Percentiles rank a stretch among this genome's conserved stretches.
phyloP scores from a whole-genome alignment of 2,797 vertebrate species.

The Ctenochaetus hawaiiensis region DNA sequence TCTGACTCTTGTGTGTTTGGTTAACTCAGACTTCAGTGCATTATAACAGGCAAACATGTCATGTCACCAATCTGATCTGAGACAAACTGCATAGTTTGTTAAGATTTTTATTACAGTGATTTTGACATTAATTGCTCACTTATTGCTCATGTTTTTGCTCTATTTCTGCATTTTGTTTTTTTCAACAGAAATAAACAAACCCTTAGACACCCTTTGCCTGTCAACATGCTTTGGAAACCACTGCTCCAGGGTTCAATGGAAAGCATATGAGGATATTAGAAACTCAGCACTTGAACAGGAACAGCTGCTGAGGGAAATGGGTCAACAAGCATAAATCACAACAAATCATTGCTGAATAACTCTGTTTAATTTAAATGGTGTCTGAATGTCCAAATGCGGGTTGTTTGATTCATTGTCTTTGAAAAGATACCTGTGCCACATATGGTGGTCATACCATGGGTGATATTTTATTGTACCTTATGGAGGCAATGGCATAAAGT shows the following conservation, averaged over 20 bases:
- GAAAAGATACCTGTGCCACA: background rate
- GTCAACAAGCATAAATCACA: background rate
- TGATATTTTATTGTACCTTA: constrained; percentile 1
- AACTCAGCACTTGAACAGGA: background rate
- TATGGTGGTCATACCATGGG: background rate
- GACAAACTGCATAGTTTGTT: too few species aligned
- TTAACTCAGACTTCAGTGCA: background rate
- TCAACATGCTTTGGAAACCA: background rate
- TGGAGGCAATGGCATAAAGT: constrained; percentile 14
- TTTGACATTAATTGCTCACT: background rate
- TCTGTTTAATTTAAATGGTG: background rate
- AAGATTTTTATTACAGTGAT: too few species aligned
- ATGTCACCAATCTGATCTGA: background rate
- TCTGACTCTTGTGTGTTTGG: background rate
- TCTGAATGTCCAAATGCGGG: background rate
- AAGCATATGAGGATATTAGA: background rate
- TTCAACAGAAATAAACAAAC: background rate
- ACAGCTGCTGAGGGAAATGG: background rate
- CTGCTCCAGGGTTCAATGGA: background rate
- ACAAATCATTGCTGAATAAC: background rate
- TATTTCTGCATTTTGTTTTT: background rate
- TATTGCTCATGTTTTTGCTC: background rate
- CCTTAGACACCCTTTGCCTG: background rate
- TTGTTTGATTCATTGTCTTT: background rate
- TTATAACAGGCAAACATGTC: background rate